phyloP scores from a whole-genome alignment of 2,797 vertebrate species.

The Intellagama lesueurii region DNA sequence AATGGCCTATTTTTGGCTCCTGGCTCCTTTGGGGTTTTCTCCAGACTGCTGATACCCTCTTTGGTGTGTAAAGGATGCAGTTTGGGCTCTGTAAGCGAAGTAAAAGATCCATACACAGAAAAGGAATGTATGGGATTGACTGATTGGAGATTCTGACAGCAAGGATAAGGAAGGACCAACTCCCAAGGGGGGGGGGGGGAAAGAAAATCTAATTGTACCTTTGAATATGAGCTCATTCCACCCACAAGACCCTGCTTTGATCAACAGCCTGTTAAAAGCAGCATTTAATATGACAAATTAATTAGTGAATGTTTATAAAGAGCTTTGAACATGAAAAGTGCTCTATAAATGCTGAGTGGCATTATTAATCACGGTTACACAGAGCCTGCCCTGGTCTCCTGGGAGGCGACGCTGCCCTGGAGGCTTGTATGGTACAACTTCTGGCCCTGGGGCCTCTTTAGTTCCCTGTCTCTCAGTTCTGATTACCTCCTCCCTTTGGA shows the following conservation, averaged over 20 bases:
- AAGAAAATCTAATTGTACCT: background rate
- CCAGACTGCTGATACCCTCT: background rate
- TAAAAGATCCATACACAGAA: background rate
- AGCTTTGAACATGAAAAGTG: conserved; percentile 64
- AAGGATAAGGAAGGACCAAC: background rate
- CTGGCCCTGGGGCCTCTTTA: fast-evolving
- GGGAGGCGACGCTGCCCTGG: conserved; percentile 8
- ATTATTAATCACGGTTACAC: conserved; percentile 48
- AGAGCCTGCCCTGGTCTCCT: background rate
- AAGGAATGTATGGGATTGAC: background rate
- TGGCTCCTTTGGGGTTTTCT: background rate
- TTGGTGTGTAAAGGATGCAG: background rate
- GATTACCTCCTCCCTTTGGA: background rate
- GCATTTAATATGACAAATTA: conserved; percentile 61
- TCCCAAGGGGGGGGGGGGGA: background rate
- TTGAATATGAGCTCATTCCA: conserved; percentile 11
- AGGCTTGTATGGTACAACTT: background rate
- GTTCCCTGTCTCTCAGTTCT: background rate
- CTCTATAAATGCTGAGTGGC: conserved; percentile 57
- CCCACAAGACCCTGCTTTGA: conserved; percentile 27
- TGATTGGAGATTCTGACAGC: background rate
- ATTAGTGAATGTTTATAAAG: conserved; percentile 68
- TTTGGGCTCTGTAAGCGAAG: too few relatives aligned
- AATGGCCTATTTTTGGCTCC: background rate
- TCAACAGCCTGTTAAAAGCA: conserved; percentile 51